A percentile compares a stretch with the other conserved stretches of the same genome.
Evolutionary conservation across 2,797 vertebrate species (phyloP).

Genomic region (Cryptoblepharus egeriae): DNA sequence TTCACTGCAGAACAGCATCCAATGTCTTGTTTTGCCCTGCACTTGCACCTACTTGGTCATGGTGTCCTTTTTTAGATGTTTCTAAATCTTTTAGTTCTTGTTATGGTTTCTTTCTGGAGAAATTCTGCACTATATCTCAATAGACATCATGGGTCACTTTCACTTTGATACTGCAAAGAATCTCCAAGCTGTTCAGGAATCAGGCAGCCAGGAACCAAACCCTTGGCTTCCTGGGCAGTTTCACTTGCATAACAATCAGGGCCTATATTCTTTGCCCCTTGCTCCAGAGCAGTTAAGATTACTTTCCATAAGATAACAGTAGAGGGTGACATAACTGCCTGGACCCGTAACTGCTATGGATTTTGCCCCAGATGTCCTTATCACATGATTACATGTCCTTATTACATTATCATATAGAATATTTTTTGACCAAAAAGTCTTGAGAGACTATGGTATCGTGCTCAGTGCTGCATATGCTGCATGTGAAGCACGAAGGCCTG

Average conservation of each 20-base stretch:
- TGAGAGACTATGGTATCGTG: no score
- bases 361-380: no score
- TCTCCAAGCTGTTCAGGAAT: not conserved
- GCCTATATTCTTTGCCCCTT: no score
- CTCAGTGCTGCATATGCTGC: no score
- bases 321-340: no score
- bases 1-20: not conserved
- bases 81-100: not conserved
- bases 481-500: no score
- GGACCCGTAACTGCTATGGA: no score
- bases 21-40: not conserved
- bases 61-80: not conserved
- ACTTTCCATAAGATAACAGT: no score
- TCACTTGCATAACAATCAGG: not conserved
- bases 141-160: not conserved
- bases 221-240: not conserved
- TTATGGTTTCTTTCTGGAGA: not conserved
- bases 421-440: not conserved
- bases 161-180: not conserved
- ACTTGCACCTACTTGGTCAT: not conserved
- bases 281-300: no score
- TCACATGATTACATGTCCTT: not conserved
- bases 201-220: not conserved
- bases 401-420: not conserved
- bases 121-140: not conserved